Conservation (phyloP, 1,140 invertebrate genomes). For the Cylas formicarius region DNA sequence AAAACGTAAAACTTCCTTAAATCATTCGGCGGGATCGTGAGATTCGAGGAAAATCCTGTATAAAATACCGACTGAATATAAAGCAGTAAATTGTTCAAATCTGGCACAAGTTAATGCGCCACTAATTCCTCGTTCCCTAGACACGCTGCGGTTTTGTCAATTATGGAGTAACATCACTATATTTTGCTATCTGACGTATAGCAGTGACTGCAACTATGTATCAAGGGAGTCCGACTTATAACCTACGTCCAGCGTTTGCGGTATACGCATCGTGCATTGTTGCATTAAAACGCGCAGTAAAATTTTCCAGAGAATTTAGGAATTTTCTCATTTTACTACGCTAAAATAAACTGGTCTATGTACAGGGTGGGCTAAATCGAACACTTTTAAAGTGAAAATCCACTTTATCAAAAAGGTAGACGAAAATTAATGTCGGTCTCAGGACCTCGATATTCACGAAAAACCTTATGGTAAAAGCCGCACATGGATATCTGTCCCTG, state of each 20-base stretch:
- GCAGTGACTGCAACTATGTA: constrained; percentile 27
- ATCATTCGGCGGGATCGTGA: constrained; percentile 21
- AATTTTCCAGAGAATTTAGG: too few relatives aligned
- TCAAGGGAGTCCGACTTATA: constrained; percentile 31
- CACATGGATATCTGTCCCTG: too few relatives aligned
- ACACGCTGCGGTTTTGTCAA: constrained; percentile 32
- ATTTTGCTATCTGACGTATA: constrained; percentile 28
- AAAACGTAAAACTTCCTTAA: constrained; percentile 27
- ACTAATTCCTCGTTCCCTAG: constrained; percentile 29
- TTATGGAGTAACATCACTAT: constrained; percentile 30
- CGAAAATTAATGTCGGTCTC: too few relatives aligned
- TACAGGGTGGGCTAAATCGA: too few relatives aligned
- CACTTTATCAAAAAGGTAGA: too few relatives aligned
- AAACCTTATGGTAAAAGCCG: too few relatives aligned
- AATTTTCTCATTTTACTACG: too few relatives aligned
- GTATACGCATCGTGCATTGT: constrained; percentile 25
- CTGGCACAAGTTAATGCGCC: constrained; percentile 32
- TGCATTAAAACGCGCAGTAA: too few relatives aligned
- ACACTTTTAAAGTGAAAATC: too few relatives aligned
- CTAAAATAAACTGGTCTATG: too few relatives aligned
- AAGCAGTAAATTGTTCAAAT: constrained; percentile 30
- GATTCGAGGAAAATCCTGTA: constrained; percentile 22
- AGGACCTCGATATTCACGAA: too few relatives aligned
- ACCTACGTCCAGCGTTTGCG: constrained; percentile 21
- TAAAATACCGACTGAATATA: constrained; percentile 22